A percentile compares a stretch with the other conserved stretches of the same genome.
These are phyloP conservation scores for Platyrinchus mystaceus DNA, from an alignment of 2,797 vertebrate genomes.

Conservation along the genomic window DNA sequence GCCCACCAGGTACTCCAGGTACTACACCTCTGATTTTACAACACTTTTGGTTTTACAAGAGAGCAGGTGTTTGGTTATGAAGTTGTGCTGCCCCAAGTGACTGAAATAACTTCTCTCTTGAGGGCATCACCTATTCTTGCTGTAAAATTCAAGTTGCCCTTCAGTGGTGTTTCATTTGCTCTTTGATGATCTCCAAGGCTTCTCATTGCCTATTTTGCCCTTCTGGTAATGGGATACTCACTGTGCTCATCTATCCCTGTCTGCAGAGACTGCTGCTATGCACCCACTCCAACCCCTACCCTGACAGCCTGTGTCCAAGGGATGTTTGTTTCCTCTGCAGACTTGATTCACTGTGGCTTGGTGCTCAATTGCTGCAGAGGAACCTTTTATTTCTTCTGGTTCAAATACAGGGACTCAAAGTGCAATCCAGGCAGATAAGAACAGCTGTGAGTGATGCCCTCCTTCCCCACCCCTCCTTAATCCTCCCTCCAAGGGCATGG, in stretches of 20 bases:
- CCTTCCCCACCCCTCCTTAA: neutral
- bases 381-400: neutral
- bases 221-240: neutral
- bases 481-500: neutral
- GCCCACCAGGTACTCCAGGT: neutral
- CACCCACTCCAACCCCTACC: neutral
- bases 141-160: neutral
- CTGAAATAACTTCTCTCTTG: neutral
- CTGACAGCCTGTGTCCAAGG: fast-evolving
- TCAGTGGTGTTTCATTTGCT: neutral
- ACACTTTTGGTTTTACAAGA: neutral
- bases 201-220: neutral
- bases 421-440: neutral
- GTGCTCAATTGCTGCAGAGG: neutral
- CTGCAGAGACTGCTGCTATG: neutral
- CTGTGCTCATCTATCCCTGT: neutral
- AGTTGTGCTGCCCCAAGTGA: neutral
- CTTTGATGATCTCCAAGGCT: neutral
- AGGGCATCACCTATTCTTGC: neutral
- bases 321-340: fast-evolving
- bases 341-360: neutral
- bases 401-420: neutral
- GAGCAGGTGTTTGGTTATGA: neutral
- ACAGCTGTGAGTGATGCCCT: neutral
- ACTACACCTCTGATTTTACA: neutral